Evolutionary conservation across 2,113 vertebrate species (phyloP), one percentile per base, ranked within the genome.

Genomic region (Macheiramphus alcinus): DNA sequence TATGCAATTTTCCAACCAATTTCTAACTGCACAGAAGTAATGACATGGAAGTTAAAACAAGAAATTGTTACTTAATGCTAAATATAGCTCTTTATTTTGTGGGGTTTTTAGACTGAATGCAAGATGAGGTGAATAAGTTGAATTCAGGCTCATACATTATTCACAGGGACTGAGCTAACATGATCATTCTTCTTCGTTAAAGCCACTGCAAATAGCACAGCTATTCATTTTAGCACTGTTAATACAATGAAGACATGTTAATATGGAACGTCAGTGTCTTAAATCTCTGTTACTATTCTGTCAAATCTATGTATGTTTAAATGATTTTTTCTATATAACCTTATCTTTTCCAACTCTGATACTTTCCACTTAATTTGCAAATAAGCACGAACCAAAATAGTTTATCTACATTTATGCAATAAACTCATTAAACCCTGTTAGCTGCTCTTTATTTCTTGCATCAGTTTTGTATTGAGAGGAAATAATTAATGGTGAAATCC

Each of bases 401-500:
- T 85, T 96, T 87, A 42, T 65, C 83, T 94, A 59, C 45, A 42
- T 95, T 95, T 90, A 82, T 47, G 42, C 78, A 87, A 90, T 90
- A 76, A 93, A 95, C 92, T 94, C 95, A 96, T 95, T 95, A 90
- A 89, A 91, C 53, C 62, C 23, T 82, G 70, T 96, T 89, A 90
- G 80, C 11, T 45, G 62, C 58, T 91, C 62, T 90, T 94, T 93
- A 87, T 76, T 95, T 81, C 84, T 91, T 89, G 36, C 62, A 68
- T 32, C 66, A 72, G 70, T 91, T 84, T 90, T 87, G 73, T 75
- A 95, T 85, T 94, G 84, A 97, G 81, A 93, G 73, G 86, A 95
- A 95, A 96, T 96, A 97, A 96, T 97, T 97, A 97, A 94, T 95
- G 80, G 88, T 94, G 94, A 97, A 96, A 87, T 89, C 53, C n/a